Percentiles rank a stretch among this genome's conserved stretches.
phyloP scores from a whole-genome alignment of 1,140 invertebrate species.

The Paraescarpia echinospica region DNA sequence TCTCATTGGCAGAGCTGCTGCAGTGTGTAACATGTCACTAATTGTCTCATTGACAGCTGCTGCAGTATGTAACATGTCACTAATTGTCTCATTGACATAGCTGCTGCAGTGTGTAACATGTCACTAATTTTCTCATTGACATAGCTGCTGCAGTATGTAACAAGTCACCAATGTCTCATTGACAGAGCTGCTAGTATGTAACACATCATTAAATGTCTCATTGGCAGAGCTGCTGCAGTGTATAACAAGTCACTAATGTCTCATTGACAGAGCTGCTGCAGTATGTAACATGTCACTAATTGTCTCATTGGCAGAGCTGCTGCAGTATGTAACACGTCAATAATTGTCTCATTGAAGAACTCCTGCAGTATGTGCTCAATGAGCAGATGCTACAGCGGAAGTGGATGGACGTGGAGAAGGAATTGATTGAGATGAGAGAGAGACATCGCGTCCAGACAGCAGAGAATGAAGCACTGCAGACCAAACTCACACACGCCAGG shows the following conservation, averaged over 20 bases:
- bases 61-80: too few species aligned
- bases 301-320: neutral
- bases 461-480: slow-evolving; percentile 71
- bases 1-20: too few species aligned
- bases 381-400: slow-evolving; percentile 72
- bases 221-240: slow-evolving; percentile 2
- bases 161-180: slow-evolving; percentile 59
- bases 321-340: neutral
- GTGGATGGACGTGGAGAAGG: slow-evolving; percentile 69
- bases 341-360: slow-evolving; percentile 63
- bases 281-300: neutral
- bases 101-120: too few species aligned
- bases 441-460: slow-evolving; percentile 68
- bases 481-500: slow-evolving; percentile 70
- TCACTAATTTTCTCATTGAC: slow-evolving; percentile 32
- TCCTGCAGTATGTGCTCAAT: slow-evolving; percentile 69
- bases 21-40: too few species aligned
- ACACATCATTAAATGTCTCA: neutral
- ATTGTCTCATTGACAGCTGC: too few species aligned
- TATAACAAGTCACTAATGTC: neutral
- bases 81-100: too few species aligned
- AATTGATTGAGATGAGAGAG: slow-evolving; percentile 68
- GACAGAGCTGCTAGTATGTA: neutral
- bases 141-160: slow-evolving; percentile 74
- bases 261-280: neutral